Conservation (phyloP, 2,113 vertebrate species). For the Sapayoa aenigma region DNA sequence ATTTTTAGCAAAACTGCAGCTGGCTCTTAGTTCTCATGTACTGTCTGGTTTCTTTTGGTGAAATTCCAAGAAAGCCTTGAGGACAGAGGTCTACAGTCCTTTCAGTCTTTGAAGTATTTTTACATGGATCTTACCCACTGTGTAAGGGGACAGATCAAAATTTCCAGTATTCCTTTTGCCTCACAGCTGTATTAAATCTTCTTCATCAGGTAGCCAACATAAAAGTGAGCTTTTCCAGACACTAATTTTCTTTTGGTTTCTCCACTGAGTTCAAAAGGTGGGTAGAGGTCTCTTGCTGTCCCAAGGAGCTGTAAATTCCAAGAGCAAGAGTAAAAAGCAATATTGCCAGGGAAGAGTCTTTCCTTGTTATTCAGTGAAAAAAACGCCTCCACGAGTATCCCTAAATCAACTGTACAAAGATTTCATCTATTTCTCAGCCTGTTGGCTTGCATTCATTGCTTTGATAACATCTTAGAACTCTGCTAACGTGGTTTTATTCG, state of each 20-base stretch:
- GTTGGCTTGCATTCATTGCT: not conserved
- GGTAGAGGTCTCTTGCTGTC: not conserved
- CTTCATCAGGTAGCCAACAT: not conserved
- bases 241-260: not conserved
- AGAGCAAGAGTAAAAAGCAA: not conserved
- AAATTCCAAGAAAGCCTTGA: not conserved
- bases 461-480: not conserved
- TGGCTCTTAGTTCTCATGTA: not conserved
- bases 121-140: not conserved
- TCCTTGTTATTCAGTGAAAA: not conserved
- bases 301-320: not conserved
- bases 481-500: not conserved
- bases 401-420: not conserved
- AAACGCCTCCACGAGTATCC: not conserved
- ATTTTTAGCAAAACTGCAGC: slow-evolving; percentile 5
- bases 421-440: not conserved
- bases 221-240: not conserved
- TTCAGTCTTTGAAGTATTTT: not conserved
- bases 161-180: not conserved
- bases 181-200: not conserved
- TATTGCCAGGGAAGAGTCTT: not conserved
- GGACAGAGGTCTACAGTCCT: not conserved
- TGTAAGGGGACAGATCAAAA: not conserved
- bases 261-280: not conserved
- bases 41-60: not conserved